phyloP scores from a whole-genome alignment of 2,888 invertebrate species.

The Calliopum simillimum region DNA sequence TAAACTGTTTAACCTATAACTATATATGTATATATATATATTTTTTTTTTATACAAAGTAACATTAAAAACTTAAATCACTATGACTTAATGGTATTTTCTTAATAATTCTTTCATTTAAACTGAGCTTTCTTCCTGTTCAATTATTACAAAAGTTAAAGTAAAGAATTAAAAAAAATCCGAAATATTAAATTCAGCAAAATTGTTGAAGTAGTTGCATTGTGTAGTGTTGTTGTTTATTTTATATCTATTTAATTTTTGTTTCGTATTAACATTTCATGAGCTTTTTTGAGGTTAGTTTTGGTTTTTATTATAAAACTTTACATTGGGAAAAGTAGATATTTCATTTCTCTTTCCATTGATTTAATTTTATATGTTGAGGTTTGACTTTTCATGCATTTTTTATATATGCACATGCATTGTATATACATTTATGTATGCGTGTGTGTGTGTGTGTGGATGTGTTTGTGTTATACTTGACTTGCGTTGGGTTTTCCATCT shows the following conservation, averaged over 20 bases:
- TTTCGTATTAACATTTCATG: slow-evolving; percentile 17
- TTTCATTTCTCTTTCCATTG: neutral
- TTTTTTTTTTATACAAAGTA: neutral
- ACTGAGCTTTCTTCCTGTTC: neutral
- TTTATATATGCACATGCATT: slow-evolving; percentile 12
- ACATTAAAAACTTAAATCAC: neutral
- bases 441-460: neutral
- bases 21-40: slow-evolving; percentile 10
- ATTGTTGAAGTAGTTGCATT: neutral
- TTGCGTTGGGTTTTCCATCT: slow-evolving; percentile 20
- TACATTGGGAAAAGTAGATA: too few relatives aligned
- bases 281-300: slow-evolving; percentile 26
- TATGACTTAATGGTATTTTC: slow-evolving; percentile 4
- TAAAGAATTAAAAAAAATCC: too few relatives aligned
- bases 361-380: neutral
- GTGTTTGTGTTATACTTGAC: slow-evolving; percentile 30
- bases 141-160: too few relatives aligned
- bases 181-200: too few relatives aligned
- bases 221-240: slow-evolving; percentile 7
- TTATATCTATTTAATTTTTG: neutral
- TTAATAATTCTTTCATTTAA: slow-evolving; percentile 1
- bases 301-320: neutral
- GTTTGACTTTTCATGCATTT: slow-evolving; percentile 18
- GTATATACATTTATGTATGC: slow-evolving; percentile 12
- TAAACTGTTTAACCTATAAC: neutral